These are phyloP conservation scores for Elmis aenea DNA, from an alignment of 2,888 invertebrate genomes.

Conservation along the genomic window DNA sequence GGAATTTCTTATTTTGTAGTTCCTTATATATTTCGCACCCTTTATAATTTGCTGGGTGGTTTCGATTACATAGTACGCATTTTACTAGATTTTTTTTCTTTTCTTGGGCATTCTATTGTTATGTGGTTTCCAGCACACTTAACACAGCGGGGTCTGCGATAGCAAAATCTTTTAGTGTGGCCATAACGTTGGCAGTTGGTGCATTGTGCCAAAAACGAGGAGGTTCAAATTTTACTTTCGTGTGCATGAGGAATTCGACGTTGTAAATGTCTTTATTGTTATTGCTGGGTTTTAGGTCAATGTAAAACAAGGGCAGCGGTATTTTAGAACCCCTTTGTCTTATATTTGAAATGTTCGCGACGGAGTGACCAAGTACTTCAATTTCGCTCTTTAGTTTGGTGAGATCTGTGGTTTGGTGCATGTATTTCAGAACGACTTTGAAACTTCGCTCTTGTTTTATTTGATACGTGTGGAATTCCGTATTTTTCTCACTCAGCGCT, in stretches of 20 bases:
- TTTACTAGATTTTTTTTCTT: slow-evolving; percentile 3
- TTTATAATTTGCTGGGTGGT: slow-evolving; percentile 7
- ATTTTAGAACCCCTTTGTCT: slow-evolving; percentile 3
- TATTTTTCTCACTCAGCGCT: slow-evolving; percentile 2
- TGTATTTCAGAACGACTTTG: slow-evolving; percentile 5
- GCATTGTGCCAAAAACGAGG: slow-evolving; percentile 1
- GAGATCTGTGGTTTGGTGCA: slow-evolving; percentile 1
- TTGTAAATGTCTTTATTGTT: slow-evolving; percentile 7
- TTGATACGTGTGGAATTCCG: slow-evolving; percentile 6
- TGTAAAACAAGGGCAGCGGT: slow-evolving; percentile 2
- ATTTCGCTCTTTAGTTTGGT: slow-evolving; percentile 1
- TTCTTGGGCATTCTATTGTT: slow-evolving; percentile 3
- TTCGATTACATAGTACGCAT: slow-evolving; percentile 1
- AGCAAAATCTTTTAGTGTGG: slow-evolving; percentile 3
- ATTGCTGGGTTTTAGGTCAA: slow-evolving; percentile 1
- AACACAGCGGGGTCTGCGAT: slow-evolving; percentile 1
- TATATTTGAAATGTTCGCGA: slow-evolving; percentile 6
- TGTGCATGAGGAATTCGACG: slow-evolving; percentile 3
- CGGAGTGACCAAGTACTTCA: slow-evolving; percentile 2
- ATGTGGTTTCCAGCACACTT: slow-evolving; percentile 3
- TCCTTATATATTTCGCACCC: slow-evolving; percentile 6
- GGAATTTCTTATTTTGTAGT: slow-evolving; percentile 2
- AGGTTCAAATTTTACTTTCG: slow-evolving; percentile 5
- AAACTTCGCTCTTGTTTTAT: slow-evolving; percentile 3
- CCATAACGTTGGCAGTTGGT: neutral